Evolutionary conservation across 1,140 invertebrate species (phyloP), one percentile per base, ranked within the genome.

Genomic region (Drosophila subpulchrella): DNA sequence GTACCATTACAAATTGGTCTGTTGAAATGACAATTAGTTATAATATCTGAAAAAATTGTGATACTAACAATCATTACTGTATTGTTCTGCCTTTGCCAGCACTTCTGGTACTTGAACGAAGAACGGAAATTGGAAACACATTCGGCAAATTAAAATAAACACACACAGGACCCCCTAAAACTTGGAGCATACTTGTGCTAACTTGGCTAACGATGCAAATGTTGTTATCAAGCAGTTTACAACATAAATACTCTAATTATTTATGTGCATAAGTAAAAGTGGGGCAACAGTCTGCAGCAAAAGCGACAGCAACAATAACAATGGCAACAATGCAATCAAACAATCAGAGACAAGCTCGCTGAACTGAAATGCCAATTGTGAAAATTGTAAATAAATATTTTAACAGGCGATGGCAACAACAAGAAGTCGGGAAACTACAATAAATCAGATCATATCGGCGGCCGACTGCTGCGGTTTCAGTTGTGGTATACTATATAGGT

Each of bases 351-450:
- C 75, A 76, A 76, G 63, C 75, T 57, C 76, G 67, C 55, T 78
- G 57, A 73, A 79, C 75, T 82, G 51, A 80, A 89, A 84, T 84
- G 85, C 41, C 84, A 81, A 84, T 89, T 89, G 83, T 81, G 85
- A 89, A 89, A 89, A 90, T 89, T 81, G 85, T 89, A 81, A 89
- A 90, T 89, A 90, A 89, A 90, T 89, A 89, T 89, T 90, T 89
- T 65, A 81, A 61, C 81, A 89, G 86, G 57, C 68, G 80, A 80
- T 76, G 54, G 59, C 73, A 76, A 75, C 61, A 75, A 76, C 61
- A 89, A 80, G 68, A 71, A 78, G 83, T 57, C 84, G 76, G 67
- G 61, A 84, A 89, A 68, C 81, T 51, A 75, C 73, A 81, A 84
- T 89, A 89, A 89, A 89, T 89, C 85, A 89, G 84, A 89, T 89